Conservation (phyloP, 2,888 invertebrate species). For the Petrophora chlorosata region DNA sequence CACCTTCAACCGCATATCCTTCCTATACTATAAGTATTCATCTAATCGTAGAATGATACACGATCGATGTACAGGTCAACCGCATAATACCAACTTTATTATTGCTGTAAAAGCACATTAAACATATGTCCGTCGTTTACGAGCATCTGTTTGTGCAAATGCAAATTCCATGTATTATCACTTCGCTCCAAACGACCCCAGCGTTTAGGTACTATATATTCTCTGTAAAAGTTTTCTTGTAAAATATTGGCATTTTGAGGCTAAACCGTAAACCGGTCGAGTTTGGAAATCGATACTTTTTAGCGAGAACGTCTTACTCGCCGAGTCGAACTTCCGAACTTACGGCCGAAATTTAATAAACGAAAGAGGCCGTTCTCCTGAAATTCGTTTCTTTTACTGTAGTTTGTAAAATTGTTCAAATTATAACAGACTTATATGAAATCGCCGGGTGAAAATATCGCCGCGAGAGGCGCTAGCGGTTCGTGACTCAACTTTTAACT, state of each 20-base stretch:
- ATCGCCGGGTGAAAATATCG: slow-evolving; percentile 41
- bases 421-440: slow-evolving; percentile 46
- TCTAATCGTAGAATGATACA: slow-evolving; percentile 11
- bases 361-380: slow-evolving; percentile 46
- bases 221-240: slow-evolving; percentile 69
- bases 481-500: slow-evolving; percentile 34
- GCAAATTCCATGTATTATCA: slow-evolving; percentile 64
- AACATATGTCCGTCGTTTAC: slow-evolving; percentile 48
- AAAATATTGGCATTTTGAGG: slow-evolving; percentile 63
- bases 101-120: slow-evolving; percentile 45
- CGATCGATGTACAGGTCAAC: slow-evolving; percentile 22
- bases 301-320: slow-evolving; percentile 55
- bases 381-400: slow-evolving; percentile 52
- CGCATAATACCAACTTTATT: slow-evolving; percentile 37
- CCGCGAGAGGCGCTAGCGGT: slow-evolving; percentile 23
- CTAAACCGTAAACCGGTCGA: slow-evolving; percentile 62
- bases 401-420: slow-evolving; percentile 48
- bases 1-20: slow-evolving; percentile 24
- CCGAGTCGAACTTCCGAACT: slow-evolving; percentile 59
- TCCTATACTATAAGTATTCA: slow-evolving; percentile 15
- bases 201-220: slow-evolving; percentile 56
- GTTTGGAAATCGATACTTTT: slow-evolving; percentile 56
- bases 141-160: slow-evolving; percentile 57
- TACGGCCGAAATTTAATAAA: slow-evolving; percentile 65
- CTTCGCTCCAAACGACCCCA: slow-evolving; percentile 47